Base-by-base conservation (phyloP, 2,888 invertebrate genomes). In the Tachina lurida region DNA sequence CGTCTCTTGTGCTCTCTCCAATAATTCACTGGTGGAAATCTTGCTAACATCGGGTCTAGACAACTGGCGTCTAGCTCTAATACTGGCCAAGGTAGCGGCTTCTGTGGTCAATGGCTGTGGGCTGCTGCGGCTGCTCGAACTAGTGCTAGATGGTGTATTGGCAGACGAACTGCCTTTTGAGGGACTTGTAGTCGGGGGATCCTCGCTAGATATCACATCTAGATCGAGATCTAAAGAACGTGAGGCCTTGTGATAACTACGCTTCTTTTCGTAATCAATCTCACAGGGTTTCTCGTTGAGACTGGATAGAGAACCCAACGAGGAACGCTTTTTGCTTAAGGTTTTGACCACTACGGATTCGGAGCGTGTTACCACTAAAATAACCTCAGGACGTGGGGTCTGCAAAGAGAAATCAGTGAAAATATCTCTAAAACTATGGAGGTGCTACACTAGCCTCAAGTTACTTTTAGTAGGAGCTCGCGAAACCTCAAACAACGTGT, bases 301-400 rank as follows among this genome's bases (percentile, higher is more conserved):
- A 19, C 93, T 93, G 67, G 92, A 91, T 43, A 93, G 89, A 2
- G 93, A 93, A 52, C 93, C 93, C 67, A 93, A 87, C 9, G 93
- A 93, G 77, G 92, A 92, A 68, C 93, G 91, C 84, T 93, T 93
- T 87, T 93, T 93, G 84, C 91, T 91, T 47, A 93, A 87, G 9
- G 91, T 87, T 86, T 92, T 93, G 8, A 91, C 89, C 60, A 92
- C 87, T 71, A 93, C 88, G 79, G 93, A 93, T 83, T 93, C 93
- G 74, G 93, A 93, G 91, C 96, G 93, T 89, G 95, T 95, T 88
- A 97, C 95, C 89, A 97, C 96, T 88, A 97, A 94, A 19, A 96
- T 95, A 87, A 97, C 96, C 93, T 97, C 96, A 60, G 96, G 95
- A 82, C 96, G 95, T 84, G 97, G 96, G 84, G 96, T 95, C 96